Evolutionary conservation across 2,797 vertebrate species (phyloP).

Genomic region (Sebastes jordani): DNA sequence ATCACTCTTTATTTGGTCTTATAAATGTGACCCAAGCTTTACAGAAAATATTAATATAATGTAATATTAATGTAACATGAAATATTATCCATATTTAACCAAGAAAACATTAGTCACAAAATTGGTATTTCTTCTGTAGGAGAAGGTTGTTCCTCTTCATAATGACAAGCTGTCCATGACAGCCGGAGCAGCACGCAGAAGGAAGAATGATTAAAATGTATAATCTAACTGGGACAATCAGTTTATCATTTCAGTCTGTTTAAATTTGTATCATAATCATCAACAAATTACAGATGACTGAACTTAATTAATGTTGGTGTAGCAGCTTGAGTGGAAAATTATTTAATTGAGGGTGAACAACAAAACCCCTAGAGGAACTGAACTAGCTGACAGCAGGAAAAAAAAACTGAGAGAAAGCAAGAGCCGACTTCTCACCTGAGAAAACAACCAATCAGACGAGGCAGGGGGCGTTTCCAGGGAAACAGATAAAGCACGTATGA

Average conservation of each 20-base stretch:
- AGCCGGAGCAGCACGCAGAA: background rate
- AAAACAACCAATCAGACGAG: conserved; percentile 74
- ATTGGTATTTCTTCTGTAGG: background rate
- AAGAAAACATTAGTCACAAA: background rate
- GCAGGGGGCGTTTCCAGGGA: conserved; percentile 74
- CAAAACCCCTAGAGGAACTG: conserved; percentile 61
- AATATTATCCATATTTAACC: background rate
- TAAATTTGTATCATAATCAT: conserved; percentile 1
- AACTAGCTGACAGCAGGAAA: conserved; percentile 66
- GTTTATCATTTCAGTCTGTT: background rate
- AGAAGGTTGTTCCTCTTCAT: background rate
- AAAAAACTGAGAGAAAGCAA: conserved; percentile 24
- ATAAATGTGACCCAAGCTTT: background rate
- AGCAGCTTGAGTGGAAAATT: conserved; percentile 62
- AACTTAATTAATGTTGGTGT: conserved; percentile 24
- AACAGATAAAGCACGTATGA: conserved; percentile 83
- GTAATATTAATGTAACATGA: background rate
- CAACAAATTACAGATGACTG: background rate
- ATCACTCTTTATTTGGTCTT: background rate
- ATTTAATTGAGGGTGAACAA: conserved; percentile 59
- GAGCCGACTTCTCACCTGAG: conserved; percentile 63
- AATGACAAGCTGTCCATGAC: background rate
- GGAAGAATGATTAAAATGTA: background rate
- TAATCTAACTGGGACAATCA: background rate
- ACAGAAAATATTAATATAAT: background rate